Percentiles rank a stretch among this genome's conserved stretches.
Conservation (phyloP, 2,888 invertebrate genomes). For the Dolichopus griseipennis region DNA sequence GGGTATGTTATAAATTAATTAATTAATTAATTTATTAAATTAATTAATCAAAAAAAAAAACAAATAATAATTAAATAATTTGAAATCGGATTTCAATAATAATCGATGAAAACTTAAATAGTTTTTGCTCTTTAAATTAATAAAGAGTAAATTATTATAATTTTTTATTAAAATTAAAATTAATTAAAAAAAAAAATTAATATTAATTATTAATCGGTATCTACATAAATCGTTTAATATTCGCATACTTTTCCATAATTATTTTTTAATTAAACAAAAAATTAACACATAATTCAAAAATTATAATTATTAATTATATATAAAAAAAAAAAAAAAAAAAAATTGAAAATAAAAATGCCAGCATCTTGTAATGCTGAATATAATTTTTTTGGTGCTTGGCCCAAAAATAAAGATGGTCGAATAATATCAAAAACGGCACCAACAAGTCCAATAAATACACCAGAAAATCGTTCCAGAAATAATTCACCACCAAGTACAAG, state of each 20-base stretch:
- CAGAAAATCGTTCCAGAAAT: slow-evolving; percentile 19
- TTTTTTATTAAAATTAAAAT: not conserved
- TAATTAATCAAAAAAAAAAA: not conserved
- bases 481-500: slow-evolving; percentile 20
- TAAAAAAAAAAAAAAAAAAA: not conserved
- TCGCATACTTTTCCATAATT: no score
- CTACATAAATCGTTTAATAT: no score
- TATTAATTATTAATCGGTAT: not conserved
- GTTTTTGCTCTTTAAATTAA: not conserved
- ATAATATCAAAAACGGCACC: slow-evolving; percentile 13
- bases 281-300: not conserved
- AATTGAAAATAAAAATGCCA: slow-evolving; percentile 21
- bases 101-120: not conserved
- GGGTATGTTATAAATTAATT: not conserved
- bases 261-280: not conserved
- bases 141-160: no score
- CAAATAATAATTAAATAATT: not conserved
- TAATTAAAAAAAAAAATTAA: slow-evolving; percentile 8
- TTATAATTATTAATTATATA: not conserved
- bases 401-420: slow-evolving; percentile 17
- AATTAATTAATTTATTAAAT: not conserved
- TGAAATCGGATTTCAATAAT: not conserved
- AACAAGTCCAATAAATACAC: slow-evolving; percentile 20
- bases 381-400: slow-evolving; percentile 22
- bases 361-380: slow-evolving; percentile 19